Evolutionary conservation across 1,140 invertebrate genomes (phyloP), one percentile per base, ranked within the genome.

Genomic region (Heliconius congener): DNA sequence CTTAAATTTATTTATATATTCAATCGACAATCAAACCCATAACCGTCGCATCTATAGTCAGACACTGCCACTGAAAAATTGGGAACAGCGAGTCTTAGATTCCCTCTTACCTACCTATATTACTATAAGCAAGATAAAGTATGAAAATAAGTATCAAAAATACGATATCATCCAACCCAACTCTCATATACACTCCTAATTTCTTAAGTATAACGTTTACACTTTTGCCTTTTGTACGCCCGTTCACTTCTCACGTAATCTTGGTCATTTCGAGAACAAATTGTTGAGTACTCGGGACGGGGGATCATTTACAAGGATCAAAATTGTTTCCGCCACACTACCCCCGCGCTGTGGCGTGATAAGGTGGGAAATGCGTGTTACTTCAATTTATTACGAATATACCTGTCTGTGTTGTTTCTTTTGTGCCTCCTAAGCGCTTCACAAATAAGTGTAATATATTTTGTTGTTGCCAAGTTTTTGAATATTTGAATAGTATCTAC

Each of bases 201-300:
- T 66, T 66, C 60, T 66, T 30, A 30, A 9, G 3, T 30, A 13
- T 66, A 66, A 66, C 23, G 60, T 66, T 66, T 66, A 66, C 27
- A 66, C 60, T 30, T 66, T 66, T 66, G 60, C 60, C 60, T 76
- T 76, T 76, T 76, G 60, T 46, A 76, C 70, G 57, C 37, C 30
- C 74, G 30, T 76, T 70, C 57, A 76, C 57, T 72, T 77, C 37
- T 27, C 76, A 71, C 76, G 71, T 77, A 72, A 77, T 77, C 70
- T 70, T 71, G 76, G 76, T 77, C 70, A 77, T 77, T 77, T 55
- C 70, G 76, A 34, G 76, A 77, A 77, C 70, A 71, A 77, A 77
- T 72, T 77, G 76, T 77, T 70, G 76, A 77, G 23, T 77, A 70
- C 46, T 72, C 18, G 60, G 60, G 50, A 77, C 70, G 76, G 66